Evolutionary conservation across 2,113 vertebrate species (phyloP).

Genomic region (Colius striatus): DNA sequence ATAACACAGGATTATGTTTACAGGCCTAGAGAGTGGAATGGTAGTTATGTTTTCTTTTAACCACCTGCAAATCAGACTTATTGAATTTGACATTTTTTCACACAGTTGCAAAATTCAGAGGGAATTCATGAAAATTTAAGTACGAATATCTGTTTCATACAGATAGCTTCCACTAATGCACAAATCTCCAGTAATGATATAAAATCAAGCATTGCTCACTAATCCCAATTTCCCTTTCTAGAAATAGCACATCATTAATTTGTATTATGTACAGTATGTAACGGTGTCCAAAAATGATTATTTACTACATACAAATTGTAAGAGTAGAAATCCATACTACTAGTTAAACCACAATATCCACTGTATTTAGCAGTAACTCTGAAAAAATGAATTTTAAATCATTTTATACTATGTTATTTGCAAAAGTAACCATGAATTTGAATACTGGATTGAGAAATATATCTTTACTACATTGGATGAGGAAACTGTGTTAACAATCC

Average conservation of each 20-base stretch:
- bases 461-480: neutral
- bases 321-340: neutral
- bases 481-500: neutral
- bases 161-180: neutral
- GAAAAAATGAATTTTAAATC: neutral
- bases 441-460: neutral
- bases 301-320: neutral
- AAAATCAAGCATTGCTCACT: neutral
- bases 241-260: neutral
- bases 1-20: neutral
- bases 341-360: neutral
- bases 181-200: neutral
- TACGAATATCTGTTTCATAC: neutral
- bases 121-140: neutral
- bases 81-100: neutral
- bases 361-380: neutral
- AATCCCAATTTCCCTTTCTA: neutral
- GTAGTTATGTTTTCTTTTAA: neutral
- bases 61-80: neutral
- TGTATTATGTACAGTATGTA: neutral
- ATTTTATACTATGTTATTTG: neutral
- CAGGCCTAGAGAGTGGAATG: neutral
- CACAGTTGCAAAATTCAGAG: neutral
- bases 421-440: neutral
- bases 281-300: neutral